Conservation (phyloP, 1,140 invertebrate genomes). For the Piezodorus guildinii region DNA sequence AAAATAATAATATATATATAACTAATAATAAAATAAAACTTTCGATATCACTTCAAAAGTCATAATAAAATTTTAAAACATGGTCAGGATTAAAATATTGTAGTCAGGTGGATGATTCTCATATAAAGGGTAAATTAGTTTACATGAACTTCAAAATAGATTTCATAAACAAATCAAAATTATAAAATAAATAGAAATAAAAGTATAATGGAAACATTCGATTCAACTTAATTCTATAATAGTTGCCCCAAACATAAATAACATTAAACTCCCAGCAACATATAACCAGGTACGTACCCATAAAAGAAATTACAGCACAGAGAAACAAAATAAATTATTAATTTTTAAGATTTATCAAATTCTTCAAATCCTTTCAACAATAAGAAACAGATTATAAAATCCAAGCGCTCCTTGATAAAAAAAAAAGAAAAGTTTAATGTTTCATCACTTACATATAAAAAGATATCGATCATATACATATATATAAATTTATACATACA, state of each 20-base stretch:
- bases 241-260: constrained; percentile 1
- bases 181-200: too few species aligned
- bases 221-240: too few species aligned
- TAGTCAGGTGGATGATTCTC: too few species aligned
- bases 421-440: not conserved
- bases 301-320: not conserved
- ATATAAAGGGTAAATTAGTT: too few species aligned
- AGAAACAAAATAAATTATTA: too few species aligned
- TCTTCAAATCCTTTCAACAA: too few species aligned
- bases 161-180: too few species aligned
- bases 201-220: too few species aligned
- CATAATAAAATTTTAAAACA: not conserved
- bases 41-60: not conserved
- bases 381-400: too few species aligned
- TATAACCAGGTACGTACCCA: not conserved
- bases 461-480: constrained; percentile 7
- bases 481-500: not conserved
- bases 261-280: not conserved
- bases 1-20: not conserved
- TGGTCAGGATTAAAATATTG: too few species aligned
- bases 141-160: too few species aligned
- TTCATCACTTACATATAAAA: not conserved
- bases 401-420: not conserved
- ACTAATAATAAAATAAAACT: constrained; percentile 2
- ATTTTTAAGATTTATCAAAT: too few species aligned